These are phyloP conservation scores for Coremacera marginata DNA, from an alignment of 2,888 invertebrate species.

Conservation along the genomic window DNA sequence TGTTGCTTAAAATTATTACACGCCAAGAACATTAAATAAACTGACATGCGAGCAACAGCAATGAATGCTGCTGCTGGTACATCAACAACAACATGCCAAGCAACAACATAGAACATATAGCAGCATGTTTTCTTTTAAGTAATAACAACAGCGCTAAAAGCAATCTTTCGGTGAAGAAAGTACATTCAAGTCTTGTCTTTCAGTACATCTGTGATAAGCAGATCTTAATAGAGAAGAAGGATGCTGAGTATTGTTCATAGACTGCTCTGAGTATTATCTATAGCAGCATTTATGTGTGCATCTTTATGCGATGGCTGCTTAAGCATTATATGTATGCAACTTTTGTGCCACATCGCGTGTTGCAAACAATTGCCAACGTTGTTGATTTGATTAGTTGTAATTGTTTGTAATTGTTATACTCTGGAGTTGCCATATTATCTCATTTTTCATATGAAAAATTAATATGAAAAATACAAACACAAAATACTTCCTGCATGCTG, in stretches of 20 bases:
- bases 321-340: slow-evolving; percentile 2
- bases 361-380: slow-evolving; percentile 22
- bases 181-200: slow-evolving; percentile 18
- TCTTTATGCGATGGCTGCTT: slow-evolving; percentile 1
- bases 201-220: slow-evolving; percentile 31
- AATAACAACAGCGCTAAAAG: slow-evolving; percentile 40
- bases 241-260: neutral
- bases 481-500: neutral
- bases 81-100: neutral
- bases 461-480: neutral
- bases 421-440: slow-evolving; percentile 14
- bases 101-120: slow-evolving; percentile 27
- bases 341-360: slow-evolving; percentile 38
- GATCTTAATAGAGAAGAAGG: neutral
- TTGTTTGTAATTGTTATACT: slow-evolving; percentile 33
- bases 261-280: neutral
- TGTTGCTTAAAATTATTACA: too few relatives aligned
- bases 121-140: slow-evolving; percentile 29
- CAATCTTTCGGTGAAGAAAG: slow-evolving; percentile 19
- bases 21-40: slow-evolving; percentile 32
- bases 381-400: slow-evolving; percentile 38
- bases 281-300: neutral
- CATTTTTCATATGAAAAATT: neutral
- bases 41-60: slow-evolving; percentile 36
- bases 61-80: slow-evolving; percentile 6